Evolutionary conservation across 2,797 vertebrate species (phyloP).

Genomic region (Peromyscus nudipes): DNA sequence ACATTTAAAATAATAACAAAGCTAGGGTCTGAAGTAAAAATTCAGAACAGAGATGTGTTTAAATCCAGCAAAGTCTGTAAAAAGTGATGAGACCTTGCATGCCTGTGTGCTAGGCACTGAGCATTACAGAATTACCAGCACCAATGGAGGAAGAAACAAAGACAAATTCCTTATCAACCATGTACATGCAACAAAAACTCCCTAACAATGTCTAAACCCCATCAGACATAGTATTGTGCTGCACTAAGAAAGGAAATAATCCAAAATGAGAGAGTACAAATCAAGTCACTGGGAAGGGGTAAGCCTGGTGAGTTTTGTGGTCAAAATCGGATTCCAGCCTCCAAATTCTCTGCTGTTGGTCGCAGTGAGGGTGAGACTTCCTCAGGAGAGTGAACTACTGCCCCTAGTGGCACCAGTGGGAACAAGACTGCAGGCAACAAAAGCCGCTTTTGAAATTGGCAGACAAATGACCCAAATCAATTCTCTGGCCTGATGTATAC

Average conservation of each 20-base stretch:
- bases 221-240: not conserved
- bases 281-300: not conserved
- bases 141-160: not conserved
- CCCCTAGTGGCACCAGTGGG: slow-evolving; percentile 84
- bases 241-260: not conserved
- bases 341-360: not conserved
- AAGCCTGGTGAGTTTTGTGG: not conserved
- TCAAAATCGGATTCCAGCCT: not conserved
- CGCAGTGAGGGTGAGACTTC: not conserved
- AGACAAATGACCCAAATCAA: not conserved
- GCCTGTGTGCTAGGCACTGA: not conserved
- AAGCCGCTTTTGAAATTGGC: not conserved
- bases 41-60: not conserved
- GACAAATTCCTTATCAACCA: not conserved
- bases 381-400: slow-evolving; percentile 69
- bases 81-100: not conserved
- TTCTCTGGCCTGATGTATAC: not conserved
- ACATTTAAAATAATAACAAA: not conserved
- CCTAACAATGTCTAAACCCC: not conserved
- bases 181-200: not conserved
- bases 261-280: not conserved
- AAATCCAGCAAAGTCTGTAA: not conserved
- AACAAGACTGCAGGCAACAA: slow-evolving; percentile 63
- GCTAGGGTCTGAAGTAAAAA: not conserved
- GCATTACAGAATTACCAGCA: not conserved